Conservation (phyloP, 2,113 vertebrate species). For the Sebastes fasciatus region DNA sequence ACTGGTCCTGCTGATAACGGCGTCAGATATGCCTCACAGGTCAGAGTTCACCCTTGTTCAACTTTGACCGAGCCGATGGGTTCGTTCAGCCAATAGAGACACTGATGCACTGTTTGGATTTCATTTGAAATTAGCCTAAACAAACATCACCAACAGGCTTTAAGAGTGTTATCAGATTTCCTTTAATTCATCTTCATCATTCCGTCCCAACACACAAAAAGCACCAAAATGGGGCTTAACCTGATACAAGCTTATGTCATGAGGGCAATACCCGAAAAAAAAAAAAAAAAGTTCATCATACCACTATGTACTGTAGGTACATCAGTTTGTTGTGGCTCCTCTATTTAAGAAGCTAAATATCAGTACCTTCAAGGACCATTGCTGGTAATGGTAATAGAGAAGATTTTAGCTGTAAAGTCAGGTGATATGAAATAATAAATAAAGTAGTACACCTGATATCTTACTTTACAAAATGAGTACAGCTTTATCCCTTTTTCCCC, state of each 20-base stretch:
- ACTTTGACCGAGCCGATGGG: no score
- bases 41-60: no score
- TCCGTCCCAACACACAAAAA: neutral
- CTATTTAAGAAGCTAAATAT: neutral
- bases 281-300: neutral
- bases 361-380: neutral
- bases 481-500: neutral
- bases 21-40: no score
- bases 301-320: neutral
- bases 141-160: neutral
- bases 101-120: no score
- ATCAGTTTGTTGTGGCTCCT: neutral
- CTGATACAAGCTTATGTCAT: constrained; percentile 21
- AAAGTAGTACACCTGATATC: constrained; percentile 1
- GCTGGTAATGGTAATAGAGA: no score
- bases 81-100: no score
- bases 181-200: constrained; percentile 29
- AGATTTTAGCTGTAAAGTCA: neutral
- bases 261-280: neutral
- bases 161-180: neutral
- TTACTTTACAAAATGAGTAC: neutral
- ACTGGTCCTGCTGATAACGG: no score
- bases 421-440: constrained; percentile 27
- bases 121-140: neutral
- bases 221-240: neutral